phyloP scores from a whole-genome alignment of 2,113 vertebrate genomes.

The Oncorhynchus tshawytscha region DNA sequence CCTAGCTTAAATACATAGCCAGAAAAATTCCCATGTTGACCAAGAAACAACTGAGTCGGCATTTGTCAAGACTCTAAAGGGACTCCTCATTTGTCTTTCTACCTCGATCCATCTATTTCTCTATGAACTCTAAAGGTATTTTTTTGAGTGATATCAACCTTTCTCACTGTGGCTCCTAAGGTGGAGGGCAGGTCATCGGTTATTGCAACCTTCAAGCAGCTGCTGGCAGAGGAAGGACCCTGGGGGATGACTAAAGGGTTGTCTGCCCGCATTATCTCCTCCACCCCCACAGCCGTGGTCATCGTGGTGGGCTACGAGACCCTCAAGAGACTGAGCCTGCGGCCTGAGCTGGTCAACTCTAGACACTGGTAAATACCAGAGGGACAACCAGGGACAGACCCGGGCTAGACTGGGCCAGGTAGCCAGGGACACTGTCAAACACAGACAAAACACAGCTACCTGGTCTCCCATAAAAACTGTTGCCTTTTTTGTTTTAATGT shows the following conservation, averaged over 20 bases:
- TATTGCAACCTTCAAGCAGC: conserved; percentile 86
- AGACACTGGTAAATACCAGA: conserved; percentile 85
- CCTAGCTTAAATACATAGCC: no score
- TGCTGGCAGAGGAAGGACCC: conserved; percentile 87
- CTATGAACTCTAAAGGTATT: no score
- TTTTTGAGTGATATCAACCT: no score
- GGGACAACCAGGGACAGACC: background rate
- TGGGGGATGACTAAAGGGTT: conserved; percentile 91
- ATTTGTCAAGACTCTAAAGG: no score
- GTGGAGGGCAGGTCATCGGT: conserved; percentile 92
- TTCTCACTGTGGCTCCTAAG: conserved; percentile 55
- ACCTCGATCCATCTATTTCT: no score
- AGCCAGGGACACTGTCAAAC: background rate
- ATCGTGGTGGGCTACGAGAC: conserved; percentile 96
- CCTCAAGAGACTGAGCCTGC: conserved; percentile 93
- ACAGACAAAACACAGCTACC: background rate
- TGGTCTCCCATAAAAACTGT: background rate
- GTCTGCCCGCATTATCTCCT: conserved; percentile 90
- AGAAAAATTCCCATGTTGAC: no score
- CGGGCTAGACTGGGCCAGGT: background rate
- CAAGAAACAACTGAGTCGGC: no score
- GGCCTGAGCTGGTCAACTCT: conserved; percentile 85
- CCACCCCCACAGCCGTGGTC: conserved; percentile 87
- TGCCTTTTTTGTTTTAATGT: background rate
- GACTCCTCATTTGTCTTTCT: no score